Evolutionary conservation across 1,140 invertebrate genomes (phyloP), one percentile per base, ranked within the genome.

Genomic region (Drosophila sturtevanti): DNA sequence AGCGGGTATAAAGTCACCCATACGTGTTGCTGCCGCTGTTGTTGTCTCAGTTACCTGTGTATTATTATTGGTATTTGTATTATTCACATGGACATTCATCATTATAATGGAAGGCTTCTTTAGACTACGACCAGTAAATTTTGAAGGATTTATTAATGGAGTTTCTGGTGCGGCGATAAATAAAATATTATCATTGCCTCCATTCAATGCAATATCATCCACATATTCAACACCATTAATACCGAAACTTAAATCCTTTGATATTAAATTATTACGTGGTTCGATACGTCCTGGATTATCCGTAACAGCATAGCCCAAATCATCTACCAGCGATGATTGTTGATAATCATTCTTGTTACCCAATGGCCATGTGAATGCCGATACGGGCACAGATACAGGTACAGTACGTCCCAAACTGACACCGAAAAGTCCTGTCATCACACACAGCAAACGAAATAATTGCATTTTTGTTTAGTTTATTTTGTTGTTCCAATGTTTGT

Each of bases 391-490:
- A 27, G 12, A n/a, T 21, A 48, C 41, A 0, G 54, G 5, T 18
- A 11, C 54, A 16, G 24, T 16, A 11, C 54, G 16, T 18, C 54
- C 6, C 54, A 9, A 56, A 16, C 54, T 31, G 4, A 27, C 2
- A 12, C 51, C 22, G 7, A 54, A 4, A 22, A 54, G 6, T 27
- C 21, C 16, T 14, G 10, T 27, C 54, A 56, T 56, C 7, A 35
- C 16, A 35, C 41, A 48, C 3, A 21, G 41, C 18, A 56, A 35
- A 18, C 16, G 4, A 10, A 56, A 35, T 14, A 56, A 16, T 18
- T 56, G 27, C 27, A 56, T 56, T 18, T 56, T 56, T 7, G 10
- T 51, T 31, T n/a, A n/a, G n/a, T n/a, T n/a, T n/a, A n/a, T n/a
- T 31, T 24, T 24, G 4, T 24, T 24, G 22, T 2, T 24, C 22